These are phyloP conservation scores for Hofmannophila pseudospretella DNA, from an alignment of 2,888 invertebrate genomes.

Conservation along the genomic window DNA sequence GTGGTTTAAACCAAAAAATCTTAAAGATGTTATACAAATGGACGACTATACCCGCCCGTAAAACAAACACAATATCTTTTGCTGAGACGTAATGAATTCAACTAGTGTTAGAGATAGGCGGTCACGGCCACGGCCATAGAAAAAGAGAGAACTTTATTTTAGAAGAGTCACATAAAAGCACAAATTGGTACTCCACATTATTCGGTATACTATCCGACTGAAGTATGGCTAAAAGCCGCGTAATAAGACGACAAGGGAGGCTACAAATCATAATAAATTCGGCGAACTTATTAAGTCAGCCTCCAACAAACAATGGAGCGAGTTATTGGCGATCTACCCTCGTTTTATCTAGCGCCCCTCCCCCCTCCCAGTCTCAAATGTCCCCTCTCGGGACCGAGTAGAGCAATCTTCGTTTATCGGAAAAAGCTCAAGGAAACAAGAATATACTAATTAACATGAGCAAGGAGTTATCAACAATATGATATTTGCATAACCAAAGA, in stretches of 20 bases:
- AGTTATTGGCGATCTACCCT: conserved; percentile 74
- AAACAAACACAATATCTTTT: conserved; percentile 10
- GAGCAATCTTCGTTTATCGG: conserved; percentile 68
- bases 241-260: conserved; percentile 67
- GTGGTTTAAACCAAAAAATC: too few species aligned
- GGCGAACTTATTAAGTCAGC: conserved; percentile 74
- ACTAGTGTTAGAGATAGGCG: too few species aligned
- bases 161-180: conserved; percentile 27
- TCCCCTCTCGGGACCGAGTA: conserved; percentile 44
- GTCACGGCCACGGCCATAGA: too few species aligned
- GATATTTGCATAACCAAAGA: conserved; percentile 6
- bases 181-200: conserved; percentile 38
- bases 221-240: conserved; percentile 52
- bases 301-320: conserved; percentile 73
- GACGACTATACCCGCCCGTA: too few species aligned
- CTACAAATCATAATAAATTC: conserved; percentile 75
- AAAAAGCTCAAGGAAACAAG: conserved; percentile 62
- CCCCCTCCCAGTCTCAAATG: conserved; percentile 25
- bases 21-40: too few species aligned
- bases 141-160: too few species aligned
- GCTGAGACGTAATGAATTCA: conserved; percentile 10
- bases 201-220: conserved; percentile 32
- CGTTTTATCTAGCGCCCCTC: conserved; percentile 56
- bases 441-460: conserved; percentile 64
- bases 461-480: conserved; percentile 25